phyloP scores from a whole-genome alignment of 2,888 invertebrate genomes.

The Allygus modestus region DNA sequence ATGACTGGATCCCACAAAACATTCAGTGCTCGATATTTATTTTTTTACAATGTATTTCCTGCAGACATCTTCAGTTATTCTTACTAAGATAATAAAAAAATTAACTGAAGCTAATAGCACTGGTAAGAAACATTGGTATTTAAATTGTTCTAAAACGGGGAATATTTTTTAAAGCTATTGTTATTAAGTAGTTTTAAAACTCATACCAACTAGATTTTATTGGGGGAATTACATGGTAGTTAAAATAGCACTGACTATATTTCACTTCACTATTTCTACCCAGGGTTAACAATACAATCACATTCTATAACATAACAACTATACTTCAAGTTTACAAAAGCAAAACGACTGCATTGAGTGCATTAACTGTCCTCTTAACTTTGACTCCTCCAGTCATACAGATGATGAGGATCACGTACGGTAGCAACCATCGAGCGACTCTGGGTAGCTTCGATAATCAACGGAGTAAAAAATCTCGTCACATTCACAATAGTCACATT shows the following conservation, averaged over 20 bases:
- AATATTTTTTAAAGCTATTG: not conserved
- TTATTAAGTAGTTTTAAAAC: not conserved
- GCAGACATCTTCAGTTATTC: not conserved
- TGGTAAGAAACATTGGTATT: too few species aligned
- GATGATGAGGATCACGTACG: too few species aligned
- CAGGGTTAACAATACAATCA: constrained; percentile 1
- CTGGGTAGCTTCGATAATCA: too few species aligned
- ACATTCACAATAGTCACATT: too few species aligned
- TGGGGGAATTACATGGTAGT: too few species aligned
- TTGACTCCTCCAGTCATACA: too few species aligned
- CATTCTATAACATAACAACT: not conserved
- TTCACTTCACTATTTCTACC: not conserved
- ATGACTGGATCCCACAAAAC: not conserved
- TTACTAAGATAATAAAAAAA: too few species aligned
- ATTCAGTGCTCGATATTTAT: not conserved
- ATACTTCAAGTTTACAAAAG: not conserved
- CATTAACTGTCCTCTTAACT: too few species aligned
- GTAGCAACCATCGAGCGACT: too few species aligned
- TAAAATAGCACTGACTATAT: not conserved
- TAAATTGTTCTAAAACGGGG: too few species aligned
- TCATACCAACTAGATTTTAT: not conserved
- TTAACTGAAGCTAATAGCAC: too few species aligned
- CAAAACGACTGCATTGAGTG: not conserved
- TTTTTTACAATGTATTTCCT: not conserved
- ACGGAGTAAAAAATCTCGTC: too few species aligned